A percentile compares a stretch with the other conserved stretches of the same genome.
Conservation (phyloP, 2,888 invertebrate species). For the Polydrusus tereticollis region DNA sequence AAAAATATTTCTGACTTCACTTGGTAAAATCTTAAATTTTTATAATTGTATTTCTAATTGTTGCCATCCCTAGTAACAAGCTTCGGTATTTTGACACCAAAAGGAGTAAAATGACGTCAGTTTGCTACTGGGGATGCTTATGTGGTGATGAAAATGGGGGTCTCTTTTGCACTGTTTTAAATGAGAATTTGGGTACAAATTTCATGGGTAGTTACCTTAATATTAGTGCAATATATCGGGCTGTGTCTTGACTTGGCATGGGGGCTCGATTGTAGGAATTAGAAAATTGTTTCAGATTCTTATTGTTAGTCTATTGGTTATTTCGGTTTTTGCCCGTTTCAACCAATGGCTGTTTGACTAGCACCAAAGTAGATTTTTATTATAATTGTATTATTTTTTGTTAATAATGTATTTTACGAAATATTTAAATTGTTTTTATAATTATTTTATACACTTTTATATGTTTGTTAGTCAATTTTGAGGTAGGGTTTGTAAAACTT, state of each 20-base stretch:
- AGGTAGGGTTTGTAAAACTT: slow-evolving; percentile 65
- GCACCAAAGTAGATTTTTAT: slow-evolving; percentile 66
- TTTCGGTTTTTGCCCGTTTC: slow-evolving; percentile 62
- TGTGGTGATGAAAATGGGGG: no score
- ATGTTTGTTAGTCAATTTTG: slow-evolving; percentile 67
- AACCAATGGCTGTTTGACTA: slow-evolving; percentile 63
- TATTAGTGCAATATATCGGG: slow-evolving; percentile 66
- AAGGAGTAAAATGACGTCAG: no score
- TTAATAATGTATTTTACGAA: slow-evolving; percentile 61
- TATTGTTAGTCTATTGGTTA: slow-evolving; percentile 65
- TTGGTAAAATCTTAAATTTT: no score
- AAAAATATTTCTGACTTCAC: no score
- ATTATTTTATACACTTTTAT: slow-evolving; percentile 68
- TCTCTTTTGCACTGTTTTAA: slow-evolving; percentile 28
- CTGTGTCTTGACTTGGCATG: slow-evolving; percentile 57
- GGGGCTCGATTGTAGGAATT: slow-evolving; percentile 63
- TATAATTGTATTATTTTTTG: slow-evolving; percentile 63
- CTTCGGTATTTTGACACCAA: no score
- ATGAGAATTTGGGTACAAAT: slow-evolving; percentile 42
- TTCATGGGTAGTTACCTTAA: slow-evolving; percentile 62
- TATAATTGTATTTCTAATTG: no score
- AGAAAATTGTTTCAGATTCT: slow-evolving; percentile 67
- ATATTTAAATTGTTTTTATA: slow-evolving; percentile 67
- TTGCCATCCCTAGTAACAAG: no score
- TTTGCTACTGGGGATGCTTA: no score